Conservation (phyloP, 2,888 invertebrate species). For the Stenotaenia linearis region DNA sequence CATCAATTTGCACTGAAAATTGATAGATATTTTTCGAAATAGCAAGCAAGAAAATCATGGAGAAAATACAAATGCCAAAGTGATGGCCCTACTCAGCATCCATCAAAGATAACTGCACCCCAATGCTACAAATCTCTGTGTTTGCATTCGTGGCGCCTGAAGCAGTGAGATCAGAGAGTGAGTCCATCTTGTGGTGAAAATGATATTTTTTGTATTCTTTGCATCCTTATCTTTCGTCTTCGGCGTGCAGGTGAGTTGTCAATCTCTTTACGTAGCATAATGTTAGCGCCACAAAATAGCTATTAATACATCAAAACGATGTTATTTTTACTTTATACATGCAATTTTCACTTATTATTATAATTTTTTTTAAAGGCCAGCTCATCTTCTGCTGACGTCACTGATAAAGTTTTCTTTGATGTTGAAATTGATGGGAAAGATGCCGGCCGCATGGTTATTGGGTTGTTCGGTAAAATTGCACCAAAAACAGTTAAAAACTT, state of each 20-base stretch:
- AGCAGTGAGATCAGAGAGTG: background rate
- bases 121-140: no score
- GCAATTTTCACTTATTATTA: background rate
- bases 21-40: no score
- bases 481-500: conserved; percentile 86
- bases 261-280: no score
- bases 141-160: background rate
- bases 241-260: background rate
- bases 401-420: conserved; percentile 68
- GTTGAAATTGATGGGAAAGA: conserved; percentile 65
- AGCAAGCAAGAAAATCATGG: no score
- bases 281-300: no score
- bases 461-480: conserved; percentile 78
- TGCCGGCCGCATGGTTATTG: conserved; percentile 72
- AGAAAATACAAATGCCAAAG: no score
- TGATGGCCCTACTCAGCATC: no score
- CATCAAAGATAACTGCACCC: no score
- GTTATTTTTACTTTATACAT: no score
- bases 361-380: background rate
- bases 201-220: background rate
- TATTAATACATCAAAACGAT: no score
- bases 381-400: conserved; percentile 30
- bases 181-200: background rate
- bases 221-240: background rate
- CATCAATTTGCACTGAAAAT: no score